A percentile compares a stretch with the other conserved stretches of the same genome.
Conservation (phyloP, 2,113 vertebrate species). For the Hiodon alosoides region DNA sequence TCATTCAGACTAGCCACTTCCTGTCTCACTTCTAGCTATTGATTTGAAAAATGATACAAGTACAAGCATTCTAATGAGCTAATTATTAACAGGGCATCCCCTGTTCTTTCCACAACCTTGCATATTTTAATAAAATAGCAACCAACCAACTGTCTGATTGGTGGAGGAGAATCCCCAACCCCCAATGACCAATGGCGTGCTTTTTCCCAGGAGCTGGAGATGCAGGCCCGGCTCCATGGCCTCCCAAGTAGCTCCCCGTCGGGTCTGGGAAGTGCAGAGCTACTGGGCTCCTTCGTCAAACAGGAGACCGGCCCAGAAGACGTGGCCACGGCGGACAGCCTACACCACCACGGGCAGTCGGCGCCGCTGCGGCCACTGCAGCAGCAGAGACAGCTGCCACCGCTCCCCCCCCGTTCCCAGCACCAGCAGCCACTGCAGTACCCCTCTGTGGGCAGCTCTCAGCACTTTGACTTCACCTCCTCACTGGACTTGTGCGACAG, state of each 20-base stretch:
- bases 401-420: constrained; percentile 51
- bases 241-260: constrained; percentile 80
- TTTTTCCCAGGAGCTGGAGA: constrained; percentile 83
- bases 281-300: constrained; percentile 76
- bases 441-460: constrained; percentile 65
- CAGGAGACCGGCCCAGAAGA: constrained; percentile 77
- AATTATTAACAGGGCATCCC: too few species aligned
- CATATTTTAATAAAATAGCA: too few species aligned
- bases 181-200: background rate
- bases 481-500: constrained; percentile 80
- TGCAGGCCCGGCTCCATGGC: constrained; percentile 87
- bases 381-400: constrained; percentile 48
- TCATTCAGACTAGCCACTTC: too few species aligned
- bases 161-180: background rate
- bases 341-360: constrained; percentile 48
- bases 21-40: too few species aligned
- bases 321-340: constrained; percentile 34
- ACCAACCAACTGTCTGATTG: background rate
- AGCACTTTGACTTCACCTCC: constrained; percentile 78
- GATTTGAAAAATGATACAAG: too few species aligned
- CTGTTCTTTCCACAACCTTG: too few species aligned
- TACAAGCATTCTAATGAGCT: too few species aligned
- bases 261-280: constrained; percentile 69
- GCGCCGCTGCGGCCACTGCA: constrained; percentile 45
- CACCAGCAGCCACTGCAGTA: constrained; percentile 67